Evolutionary conservation across 2,888 invertebrate species (phyloP).

Genomic region (Phoenoteleia sp.): DNA sequence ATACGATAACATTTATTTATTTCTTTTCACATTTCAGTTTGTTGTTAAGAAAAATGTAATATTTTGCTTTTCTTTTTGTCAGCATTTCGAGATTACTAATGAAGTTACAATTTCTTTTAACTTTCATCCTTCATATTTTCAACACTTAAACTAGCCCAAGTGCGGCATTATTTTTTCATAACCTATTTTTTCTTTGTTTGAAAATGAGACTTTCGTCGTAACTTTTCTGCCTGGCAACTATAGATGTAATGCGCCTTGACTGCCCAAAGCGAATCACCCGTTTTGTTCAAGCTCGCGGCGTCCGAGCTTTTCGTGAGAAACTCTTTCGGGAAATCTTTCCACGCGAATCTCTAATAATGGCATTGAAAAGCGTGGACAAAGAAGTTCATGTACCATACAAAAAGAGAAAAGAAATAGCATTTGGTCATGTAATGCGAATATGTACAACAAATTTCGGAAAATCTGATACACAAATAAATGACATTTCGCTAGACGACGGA

Average conservation of each 20-base stretch:
- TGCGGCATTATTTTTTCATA: conserved; percentile 29
- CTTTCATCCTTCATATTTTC: conserved; percentile 5
- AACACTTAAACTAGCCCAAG: conserved; percentile 38
- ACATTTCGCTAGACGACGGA: background rate
- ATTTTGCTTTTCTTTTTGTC: no score
- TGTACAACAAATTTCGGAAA: conserved; percentile 14
- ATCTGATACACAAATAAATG: background rate
- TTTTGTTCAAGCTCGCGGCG: conserved; percentile 65
- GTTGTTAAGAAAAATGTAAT: no score
- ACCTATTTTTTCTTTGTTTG: conserved; percentile 39
- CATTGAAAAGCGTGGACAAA: conserved; percentile 70
- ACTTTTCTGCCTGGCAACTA: conserved; percentile 38
- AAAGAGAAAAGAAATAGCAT: conserved; percentile 53
- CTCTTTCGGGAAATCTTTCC: conserved; percentile 74
- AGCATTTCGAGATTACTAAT: no score
- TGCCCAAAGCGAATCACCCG: conserved; percentile 68
- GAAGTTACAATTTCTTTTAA: background rate
- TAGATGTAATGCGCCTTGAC: conserved; percentile 30
- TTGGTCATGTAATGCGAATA: conserved; percentile 47
- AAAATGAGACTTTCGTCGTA: conserved; percentile 26
- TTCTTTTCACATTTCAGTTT: no score
- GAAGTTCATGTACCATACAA: conserved; percentile 52
- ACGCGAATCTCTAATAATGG: conserved; percentile 74
- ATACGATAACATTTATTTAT: no score
- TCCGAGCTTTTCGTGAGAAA: conserved; percentile 69